These are phyloP conservation scores for Linepithema humile DNA, from an alignment of 1,140 invertebrate genomes.

Conservation along the genomic window DNA sequence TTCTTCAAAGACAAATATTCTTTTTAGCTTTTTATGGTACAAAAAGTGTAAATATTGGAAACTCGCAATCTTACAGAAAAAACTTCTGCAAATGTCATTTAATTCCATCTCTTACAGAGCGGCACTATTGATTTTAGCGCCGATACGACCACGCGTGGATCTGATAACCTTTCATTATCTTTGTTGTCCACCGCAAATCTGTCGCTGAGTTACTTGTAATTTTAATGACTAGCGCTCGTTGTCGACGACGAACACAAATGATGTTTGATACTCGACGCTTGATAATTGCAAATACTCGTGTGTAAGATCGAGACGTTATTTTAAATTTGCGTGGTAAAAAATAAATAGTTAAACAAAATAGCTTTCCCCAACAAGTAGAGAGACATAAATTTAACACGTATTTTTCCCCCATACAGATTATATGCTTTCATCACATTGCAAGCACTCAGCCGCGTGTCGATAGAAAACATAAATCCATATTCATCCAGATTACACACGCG, in stretches of 20 bases:
- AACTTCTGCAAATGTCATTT: background rate
- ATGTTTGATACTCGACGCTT: background rate
- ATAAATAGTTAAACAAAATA: too few species aligned
- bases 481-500: slow-evolving; percentile 67
- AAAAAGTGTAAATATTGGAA: background rate
- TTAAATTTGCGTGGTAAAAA: too few species aligned
- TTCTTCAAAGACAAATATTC: background rate
- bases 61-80: background rate
- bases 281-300: background rate
- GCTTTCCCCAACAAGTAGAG: background rate
- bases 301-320: too few species aligned
- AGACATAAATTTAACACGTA: slow-evolving; percentile 43
- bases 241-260: background rate
- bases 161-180: slow-evolving; percentile 31
- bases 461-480: slow-evolving; percentile 69
- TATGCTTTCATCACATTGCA: slow-evolving; percentile 39
- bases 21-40: background rate
- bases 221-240: slow-evolving; percentile 2
- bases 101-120: background rate
- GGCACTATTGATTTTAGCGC: background rate
- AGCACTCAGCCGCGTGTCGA: slow-evolving; percentile 51
- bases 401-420: slow-evolving; percentile 21
- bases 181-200: background rate
- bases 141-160: background rate
- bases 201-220: slow-evolving; percentile 20